Base-by-base conservation (phyloP, 2,113 vertebrate species). In the Pongo pygmaeus region DNA sequence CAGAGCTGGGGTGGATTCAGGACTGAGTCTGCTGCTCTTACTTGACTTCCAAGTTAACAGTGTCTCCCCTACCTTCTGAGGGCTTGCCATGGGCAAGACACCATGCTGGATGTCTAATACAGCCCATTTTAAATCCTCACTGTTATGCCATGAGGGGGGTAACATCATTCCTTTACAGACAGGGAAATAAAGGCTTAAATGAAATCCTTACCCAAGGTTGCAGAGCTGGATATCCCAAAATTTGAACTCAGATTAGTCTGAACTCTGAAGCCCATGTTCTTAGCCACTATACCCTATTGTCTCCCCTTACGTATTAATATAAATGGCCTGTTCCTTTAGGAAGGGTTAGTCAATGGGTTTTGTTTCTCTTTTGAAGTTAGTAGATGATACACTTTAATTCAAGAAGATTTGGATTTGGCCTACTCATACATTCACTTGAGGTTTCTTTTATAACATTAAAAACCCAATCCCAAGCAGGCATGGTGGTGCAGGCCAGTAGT, bases 401-500 rank as follows among this genome's bases (percentile, higher is more conserved):
- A 91, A 74, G 40, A 32, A 74, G 48, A 27, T 50, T 5, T 38
- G 27, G 38, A 57, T 78, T 74, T 50, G 13, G 8, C 40, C 40
- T 86, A 40, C 16, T 70, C 25, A 77, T 18, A 48, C 35, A 70
- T 27, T 92, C 79, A 91, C 72, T 43, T 38, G 1, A 43, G 14
- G 52, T 79, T 94, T 89, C 84, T 75, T 94, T 85, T 30, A 22
- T 43, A 59, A 57, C 67, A 92, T 48, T 84, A 81, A 77, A 96
- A 93, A 57, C 27, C 10, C 52, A 43, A 6, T 40, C 74, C 48
- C 20, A 7, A 64, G 27, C 2, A 30, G 27, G 12, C 61, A 64
- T 55, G 52, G 52, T 55, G 52, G 52, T 55, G 52, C 52, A 55
- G 52, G 18, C 52, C 61, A 14, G 2, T 64, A 64, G 61, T 30